phyloP scores from a whole-genome alignment of 2,113 vertebrate species.

The Nothobranchius kuhntae region DNA sequence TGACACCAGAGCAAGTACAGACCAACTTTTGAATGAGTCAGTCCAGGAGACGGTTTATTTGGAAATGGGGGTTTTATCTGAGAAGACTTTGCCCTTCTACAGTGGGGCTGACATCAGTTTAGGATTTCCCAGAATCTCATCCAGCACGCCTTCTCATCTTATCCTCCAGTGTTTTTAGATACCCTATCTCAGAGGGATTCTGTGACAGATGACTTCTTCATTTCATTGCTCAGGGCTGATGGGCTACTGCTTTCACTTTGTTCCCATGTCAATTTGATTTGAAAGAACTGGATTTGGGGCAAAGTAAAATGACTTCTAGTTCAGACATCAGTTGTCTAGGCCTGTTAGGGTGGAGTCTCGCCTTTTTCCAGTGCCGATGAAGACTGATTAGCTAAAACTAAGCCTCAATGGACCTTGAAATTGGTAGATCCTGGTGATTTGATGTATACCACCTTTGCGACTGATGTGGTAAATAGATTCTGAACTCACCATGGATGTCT shows the following conservation, averaged over 20 bases:
- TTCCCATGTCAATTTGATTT: background rate
- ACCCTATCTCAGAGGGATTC: background rate
- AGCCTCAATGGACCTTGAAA: conserved; percentile 29
- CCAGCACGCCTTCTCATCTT: background rate
- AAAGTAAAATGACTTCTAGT: background rate
- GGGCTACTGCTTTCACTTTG: background rate
- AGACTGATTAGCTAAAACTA: conserved; percentile 19
- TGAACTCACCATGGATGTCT: conserved; percentile 90
- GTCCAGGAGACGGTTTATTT: conserved; percentile 18
- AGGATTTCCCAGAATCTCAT: conserved; percentile 12
- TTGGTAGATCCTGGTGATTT: background rate
- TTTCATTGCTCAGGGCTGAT: background rate
- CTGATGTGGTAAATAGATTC: background rate
- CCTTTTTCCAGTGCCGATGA: conserved; percentile 12
- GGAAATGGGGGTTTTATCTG: conserved; percentile 22
- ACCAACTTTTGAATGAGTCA: conserved; percentile 2
- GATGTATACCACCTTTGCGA: background rate
- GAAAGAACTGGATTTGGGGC: background rate
- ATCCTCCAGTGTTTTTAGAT: background rate
- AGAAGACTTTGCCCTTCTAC: conserved; percentile 28
- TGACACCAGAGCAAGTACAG: conserved; percentile 8
- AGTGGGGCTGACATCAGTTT: conserved; percentile 1
- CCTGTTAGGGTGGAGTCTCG: conserved; percentile 35
- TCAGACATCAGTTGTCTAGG: conserved; percentile 7
- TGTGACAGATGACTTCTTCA: background rate